Evolutionary conservation across 2,113 vertebrate species (phyloP), one percentile per base, ranked within the genome.

Genomic region (Trichomycterus rosablanca): DNA sequence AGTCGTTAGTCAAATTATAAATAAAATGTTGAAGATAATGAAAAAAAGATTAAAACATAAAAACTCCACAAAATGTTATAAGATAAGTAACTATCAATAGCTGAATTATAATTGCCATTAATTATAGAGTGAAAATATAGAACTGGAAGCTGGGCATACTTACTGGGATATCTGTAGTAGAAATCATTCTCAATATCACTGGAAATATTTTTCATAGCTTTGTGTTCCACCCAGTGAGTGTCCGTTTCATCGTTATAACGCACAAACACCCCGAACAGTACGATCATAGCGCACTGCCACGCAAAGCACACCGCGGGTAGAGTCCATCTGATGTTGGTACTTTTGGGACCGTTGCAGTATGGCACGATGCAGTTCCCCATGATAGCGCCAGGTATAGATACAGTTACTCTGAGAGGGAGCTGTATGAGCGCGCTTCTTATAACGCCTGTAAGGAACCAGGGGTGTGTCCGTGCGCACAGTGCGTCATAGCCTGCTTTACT

Each of bases 91-190:
- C n/a, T n/a, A n/a, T n/a, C n/a, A n/a, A n/a, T n/a, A n/a, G n/a
- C n/a, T n/a, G n/a, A n/a, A n/a, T n/a, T n/a, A n/a, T n/a, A n/a
- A n/a, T n/a, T n/a, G n/a, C n/a, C n/a, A n/a, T n/a, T n/a, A n/a
- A n/a, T n/a, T n/a, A n/a, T n/a, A n/a, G n/a, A n/a, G n/a, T n/a
- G n/a, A n/a, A n/a, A n/a, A n/a, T n/a, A n/a, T n/a, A n/a, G n/a
- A n/a, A n/a, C n/a, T n/a, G 6, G 1, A 8, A 16, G 24, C 39
- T 42, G 18, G 1, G n/a, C 39, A 20, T 15, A 97, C 96, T 93
- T 89, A 99, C 96, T 97, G 1, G 96, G 93, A 66, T 98, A 99
- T 84, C 94, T 88, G 81, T 78, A 98, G 83, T 99, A 99, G 84
- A 94, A 99, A 46, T 97, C 93, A 0, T 99, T 99, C 51, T 96